Evolutionary conservation across 53 echinoderm and acorn worm species (phyloP).

Genomic region (Antedon mediterranea): DNA sequence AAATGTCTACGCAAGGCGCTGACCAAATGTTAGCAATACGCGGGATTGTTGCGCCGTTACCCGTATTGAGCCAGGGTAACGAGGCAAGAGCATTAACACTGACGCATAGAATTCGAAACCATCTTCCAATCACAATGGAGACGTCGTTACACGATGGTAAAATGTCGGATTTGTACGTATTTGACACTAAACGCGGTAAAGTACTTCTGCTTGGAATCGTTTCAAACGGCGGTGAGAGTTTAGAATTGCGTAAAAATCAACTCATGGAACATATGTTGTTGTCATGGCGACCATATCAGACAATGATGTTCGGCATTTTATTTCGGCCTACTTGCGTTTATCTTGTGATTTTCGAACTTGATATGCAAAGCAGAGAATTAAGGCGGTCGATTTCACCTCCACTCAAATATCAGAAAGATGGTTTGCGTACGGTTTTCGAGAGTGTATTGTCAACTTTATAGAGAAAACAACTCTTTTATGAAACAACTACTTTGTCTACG

Average conservation of each 20-base stretch:
- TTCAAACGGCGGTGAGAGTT: not conserved
- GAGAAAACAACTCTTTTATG: not conserved
- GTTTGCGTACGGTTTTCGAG: not conserved
- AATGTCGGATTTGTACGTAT: not conserved
- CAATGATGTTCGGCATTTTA: not conserved
- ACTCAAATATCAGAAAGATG: not conserved
- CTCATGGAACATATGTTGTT: not conserved
- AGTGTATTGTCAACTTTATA: not conserved
- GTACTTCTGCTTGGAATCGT: not conserved
- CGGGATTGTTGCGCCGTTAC: not conserved
- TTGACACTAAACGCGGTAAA: not conserved
- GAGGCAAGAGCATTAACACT: not conserved
- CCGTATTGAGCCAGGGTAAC: not conserved
- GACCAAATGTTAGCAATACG: not conserved
- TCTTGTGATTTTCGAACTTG: not conserved
- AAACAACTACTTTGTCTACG: too few relatives aligned
- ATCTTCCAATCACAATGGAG: not conserved
- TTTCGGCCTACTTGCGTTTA: not conserved
- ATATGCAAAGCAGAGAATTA: not conserved
- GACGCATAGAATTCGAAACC: not conserved
- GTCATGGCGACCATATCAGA: not conserved
- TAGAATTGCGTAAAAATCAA: not conserved
- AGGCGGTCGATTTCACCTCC: not conserved
- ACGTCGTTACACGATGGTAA: not conserved
- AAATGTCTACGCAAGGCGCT: not conserved